A percentile compares a stretch with the other conserved stretches of the same genome.
phyloP scores from a whole-genome alignment of 2,113 vertebrate species.

The Tympanuchus pallidicinctus region DNA sequence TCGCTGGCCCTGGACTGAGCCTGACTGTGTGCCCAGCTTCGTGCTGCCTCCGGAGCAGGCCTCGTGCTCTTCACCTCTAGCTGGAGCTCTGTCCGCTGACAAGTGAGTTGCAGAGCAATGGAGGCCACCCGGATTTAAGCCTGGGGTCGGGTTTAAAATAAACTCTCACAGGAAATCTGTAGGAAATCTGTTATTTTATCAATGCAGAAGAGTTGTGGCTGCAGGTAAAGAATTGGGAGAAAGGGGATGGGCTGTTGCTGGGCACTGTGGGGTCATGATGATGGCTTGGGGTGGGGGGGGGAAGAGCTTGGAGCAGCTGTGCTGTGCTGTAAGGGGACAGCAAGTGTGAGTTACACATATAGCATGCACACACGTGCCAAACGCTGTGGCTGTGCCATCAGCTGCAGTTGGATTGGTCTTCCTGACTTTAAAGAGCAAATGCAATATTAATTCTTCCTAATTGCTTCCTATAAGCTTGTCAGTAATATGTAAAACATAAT shows the following conservation, averaged over 20 bases:
- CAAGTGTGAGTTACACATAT: not conserved
- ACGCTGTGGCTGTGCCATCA: not conserved
- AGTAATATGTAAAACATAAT: not conserved
- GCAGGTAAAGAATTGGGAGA: not conserved
- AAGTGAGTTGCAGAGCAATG: not conserved
- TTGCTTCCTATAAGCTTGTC: not conserved
- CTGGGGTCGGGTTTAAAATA: not conserved
- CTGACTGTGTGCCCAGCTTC: not conserved
- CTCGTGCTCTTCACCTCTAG: not conserved
- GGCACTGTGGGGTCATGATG: not conserved
- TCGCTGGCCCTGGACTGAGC: conserved; percentile 73
- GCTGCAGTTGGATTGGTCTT: not conserved
- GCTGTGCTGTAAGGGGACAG: not conserved
- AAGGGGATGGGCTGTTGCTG: not conserved
- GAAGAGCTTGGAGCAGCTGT: not conserved
- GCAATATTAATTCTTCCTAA: not conserved
- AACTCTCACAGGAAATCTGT: accelerated
- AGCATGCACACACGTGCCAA: not conserved
- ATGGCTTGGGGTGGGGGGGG: not conserved
- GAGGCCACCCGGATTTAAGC: not conserved
- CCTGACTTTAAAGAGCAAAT: not conserved
- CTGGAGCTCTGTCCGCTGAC: not conserved
- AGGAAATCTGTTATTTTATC: not conserved
- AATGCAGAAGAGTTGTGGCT: not conserved
- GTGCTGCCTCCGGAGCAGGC: not conserved